Base-by-base conservation (phyloP, 2,113 vertebrate species). In the Amazona vittata region DNA sequence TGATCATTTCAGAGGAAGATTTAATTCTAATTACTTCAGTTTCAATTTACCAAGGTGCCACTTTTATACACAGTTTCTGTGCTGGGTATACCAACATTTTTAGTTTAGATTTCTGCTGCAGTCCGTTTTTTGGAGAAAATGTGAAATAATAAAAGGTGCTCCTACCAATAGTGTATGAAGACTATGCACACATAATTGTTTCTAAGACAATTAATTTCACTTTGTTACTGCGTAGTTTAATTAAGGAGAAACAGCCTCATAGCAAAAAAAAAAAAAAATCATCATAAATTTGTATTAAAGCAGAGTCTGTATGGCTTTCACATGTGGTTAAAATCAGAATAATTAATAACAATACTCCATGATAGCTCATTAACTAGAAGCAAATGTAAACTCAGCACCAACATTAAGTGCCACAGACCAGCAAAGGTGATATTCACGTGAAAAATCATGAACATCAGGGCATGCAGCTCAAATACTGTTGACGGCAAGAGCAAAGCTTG, bases 291-390 rank as follows among this genome's bases (percentile, higher is more conserved):
- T 75, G 5, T 85, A 81, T 78, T 86, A 52, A 88, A 92, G 57
- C 50, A 86, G 46, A 59, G 28, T 37, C 71, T 89, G 15, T 43
- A 74, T 78, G 47, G 52, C 44, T 94, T 87, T 59, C 79, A 81
- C 16, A 4, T 9, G 53, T 39, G n/a, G 63, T 89, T 92, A 89
- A 94, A 90, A 83, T 29, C 74, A 94, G 18, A 44, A 43, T 33
- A 70, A 95, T 93, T 94, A 92, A 78, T 94, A 92, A 89, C 55
- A 74, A 69, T 82, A 83, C 11, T 89, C 46, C 82, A 41, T 64
- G 35, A 62, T 52, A 78, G 15, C 35, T 86, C 83, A 71, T 91
- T 69, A 89, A 76, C 59, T 76, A 37, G 44, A 83, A 90, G 47
- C 26, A 92, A 86, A 71, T 37, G 16, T 37, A 67, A 94, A 46